Percentiles rank a stretch among this genome's conserved stretches.
Conservation (phyloP, 2,888 invertebrate species). For the Plagodis pulveraria region DNA sequence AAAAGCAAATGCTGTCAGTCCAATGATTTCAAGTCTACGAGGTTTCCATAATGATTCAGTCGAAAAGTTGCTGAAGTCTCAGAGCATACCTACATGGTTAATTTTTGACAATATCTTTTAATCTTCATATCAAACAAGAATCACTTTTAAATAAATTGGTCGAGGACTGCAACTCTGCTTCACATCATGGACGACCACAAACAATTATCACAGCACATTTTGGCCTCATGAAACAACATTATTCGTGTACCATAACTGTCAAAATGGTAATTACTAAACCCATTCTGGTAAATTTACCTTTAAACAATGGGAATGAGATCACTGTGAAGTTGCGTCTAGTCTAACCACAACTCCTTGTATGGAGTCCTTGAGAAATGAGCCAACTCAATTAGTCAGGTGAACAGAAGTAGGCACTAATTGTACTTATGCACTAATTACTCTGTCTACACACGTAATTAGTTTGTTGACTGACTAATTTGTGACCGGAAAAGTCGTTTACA, state of each 20-base stretch:
- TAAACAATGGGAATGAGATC: slow-evolving; percentile 65
- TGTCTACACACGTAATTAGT: neutral
- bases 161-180: neutral
- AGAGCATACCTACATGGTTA: too few species aligned
- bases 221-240: slow-evolving; percentile 6
- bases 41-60: too few species aligned
- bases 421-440: slow-evolving; percentile 15
- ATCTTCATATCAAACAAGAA: too few species aligned
- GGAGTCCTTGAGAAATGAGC: slow-evolving; percentile 50
- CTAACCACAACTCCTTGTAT: slow-evolving; percentile 63
- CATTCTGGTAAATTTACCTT: slow-evolving; percentile 57
- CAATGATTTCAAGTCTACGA: too few species aligned
- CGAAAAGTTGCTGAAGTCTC: too few species aligned
- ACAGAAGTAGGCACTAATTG: slow-evolving; percentile 23
- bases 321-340: slow-evolving; percentile 45
- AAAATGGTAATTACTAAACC: slow-evolving; percentile 45
- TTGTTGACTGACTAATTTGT: neutral
- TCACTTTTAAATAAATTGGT: neutral
- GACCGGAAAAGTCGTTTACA: neutral
- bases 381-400: slow-evolving; percentile 31
- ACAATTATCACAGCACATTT: neutral
- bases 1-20: too few species aligned
- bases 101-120: too few species aligned
- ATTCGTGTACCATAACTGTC: slow-evolving; percentile 42
- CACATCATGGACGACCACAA: neutral